A percentile compares a stretch with the other conserved stretches of the same genome.
Conservation (phyloP, 2,888 invertebrate genomes). For the Furcula furcula region DNA sequence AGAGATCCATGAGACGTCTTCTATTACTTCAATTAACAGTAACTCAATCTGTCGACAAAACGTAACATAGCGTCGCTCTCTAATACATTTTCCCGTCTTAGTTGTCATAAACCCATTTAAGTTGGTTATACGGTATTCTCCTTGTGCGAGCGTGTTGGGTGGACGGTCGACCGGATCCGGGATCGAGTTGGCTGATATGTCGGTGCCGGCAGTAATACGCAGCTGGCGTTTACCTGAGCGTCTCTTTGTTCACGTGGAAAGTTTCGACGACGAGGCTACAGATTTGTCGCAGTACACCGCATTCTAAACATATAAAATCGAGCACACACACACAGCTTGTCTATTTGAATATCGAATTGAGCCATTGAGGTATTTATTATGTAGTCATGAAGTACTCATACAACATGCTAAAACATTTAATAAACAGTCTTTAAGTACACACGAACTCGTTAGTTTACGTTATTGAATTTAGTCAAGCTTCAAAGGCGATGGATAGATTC, state of each 20-base stretch:
- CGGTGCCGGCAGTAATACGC: conserved; percentile 55
- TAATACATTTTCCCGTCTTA: conserved; percentile 54
- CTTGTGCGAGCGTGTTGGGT: conserved; percentile 39
- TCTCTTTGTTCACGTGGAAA: conserved; percentile 71
- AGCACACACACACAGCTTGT: too few species aligned
- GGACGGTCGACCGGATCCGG: conserved; percentile 34
- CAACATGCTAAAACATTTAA: too few species aligned
- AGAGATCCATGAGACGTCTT: conserved; percentile 15
- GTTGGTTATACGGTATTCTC: conserved; percentile 52
- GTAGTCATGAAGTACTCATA: too few species aligned
- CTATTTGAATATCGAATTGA: too few species aligned
- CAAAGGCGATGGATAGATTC: not conserved
- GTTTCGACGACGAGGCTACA: conserved; percentile 48
- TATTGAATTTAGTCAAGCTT: not conserved
- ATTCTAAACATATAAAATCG: conserved; percentile 2
- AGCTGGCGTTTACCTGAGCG: conserved; percentile 71
- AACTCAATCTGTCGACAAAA: conserved; percentile 39
- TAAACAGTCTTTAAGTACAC: not conserved
- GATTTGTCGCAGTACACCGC: conserved; percentile 49
- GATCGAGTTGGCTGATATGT: conserved; percentile 39
- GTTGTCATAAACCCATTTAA: conserved; percentile 71
- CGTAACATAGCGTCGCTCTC: conserved; percentile 30
- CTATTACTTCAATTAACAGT: conserved; percentile 38
- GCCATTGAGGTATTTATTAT: too few species aligned
- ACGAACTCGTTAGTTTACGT: too few species aligned